These are phyloP conservation scores for Glaucidium brasilianum DNA, from an alignment of 2,113 vertebrate species.

Conservation along the genomic window DNA sequence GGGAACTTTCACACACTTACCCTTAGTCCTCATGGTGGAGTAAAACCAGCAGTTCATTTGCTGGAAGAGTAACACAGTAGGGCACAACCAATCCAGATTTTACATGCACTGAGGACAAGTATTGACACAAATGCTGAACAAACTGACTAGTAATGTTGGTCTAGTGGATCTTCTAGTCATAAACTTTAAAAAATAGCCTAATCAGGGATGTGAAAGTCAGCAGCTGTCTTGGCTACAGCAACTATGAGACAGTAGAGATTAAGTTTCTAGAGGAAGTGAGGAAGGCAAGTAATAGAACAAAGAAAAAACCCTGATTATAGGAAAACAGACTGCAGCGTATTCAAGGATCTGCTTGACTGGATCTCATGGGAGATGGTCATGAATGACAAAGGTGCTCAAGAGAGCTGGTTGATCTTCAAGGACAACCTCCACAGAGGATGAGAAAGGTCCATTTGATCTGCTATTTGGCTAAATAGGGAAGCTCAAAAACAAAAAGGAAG, in stretches of 20 bases:
- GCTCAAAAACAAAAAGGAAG: neutral
- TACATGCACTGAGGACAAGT: neutral
- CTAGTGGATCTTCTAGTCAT: neutral
- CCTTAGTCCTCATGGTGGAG: neutral
- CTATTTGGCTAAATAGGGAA: neutral
- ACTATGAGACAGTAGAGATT: neutral
- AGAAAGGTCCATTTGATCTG: neutral
- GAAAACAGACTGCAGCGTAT: neutral
- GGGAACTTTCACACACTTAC: neutral
- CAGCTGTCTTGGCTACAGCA: neutral
- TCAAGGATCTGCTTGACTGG: neutral
- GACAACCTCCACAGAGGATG: neutral
- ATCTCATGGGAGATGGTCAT: neutral
- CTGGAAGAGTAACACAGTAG: neutral
- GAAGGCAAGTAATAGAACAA: neutral
- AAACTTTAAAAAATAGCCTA: neutral
- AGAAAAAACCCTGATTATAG: neutral
- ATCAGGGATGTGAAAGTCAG: neutral
- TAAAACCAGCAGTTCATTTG: neutral
- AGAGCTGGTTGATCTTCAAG: neutral
- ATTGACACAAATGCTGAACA: neutral
- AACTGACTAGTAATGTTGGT: neutral
- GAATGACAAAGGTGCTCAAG: neutral
- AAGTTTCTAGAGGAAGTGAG: neutral
- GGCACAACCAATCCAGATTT: neutral